These are phyloP conservation scores for Pachypanchax playfairii DNA, from an alignment of 2,113 vertebrate species.

Conservation along the genomic window DNA sequence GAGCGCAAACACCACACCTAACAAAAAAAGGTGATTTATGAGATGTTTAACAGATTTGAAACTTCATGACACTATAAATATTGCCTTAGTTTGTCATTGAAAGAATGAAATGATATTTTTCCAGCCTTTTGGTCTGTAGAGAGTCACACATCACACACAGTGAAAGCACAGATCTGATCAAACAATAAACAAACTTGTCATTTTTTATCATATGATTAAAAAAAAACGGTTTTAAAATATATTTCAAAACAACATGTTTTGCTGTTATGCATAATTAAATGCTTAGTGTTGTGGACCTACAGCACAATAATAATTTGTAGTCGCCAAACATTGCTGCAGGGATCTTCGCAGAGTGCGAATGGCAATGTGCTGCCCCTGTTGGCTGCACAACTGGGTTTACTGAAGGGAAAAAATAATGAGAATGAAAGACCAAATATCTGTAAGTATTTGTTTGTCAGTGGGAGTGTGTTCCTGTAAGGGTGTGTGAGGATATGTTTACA, in stretches of 20 bases:
- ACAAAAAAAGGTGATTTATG: constrained; percentile 31
- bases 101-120: constrained; percentile 18
- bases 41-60: constrained; percentile 38
- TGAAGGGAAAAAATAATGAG: constrained; percentile 64
- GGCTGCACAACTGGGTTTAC: constrained; percentile 41
- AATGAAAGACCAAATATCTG: constrained; percentile 73
- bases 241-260: constrained; percentile 34
- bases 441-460: constrained; percentile 72
- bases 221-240: constrained; percentile 15
- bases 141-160: constrained; percentile 11
- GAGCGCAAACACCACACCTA: constrained; percentile 17
- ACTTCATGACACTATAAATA: constrained; percentile 39
- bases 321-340: constrained; percentile 45
- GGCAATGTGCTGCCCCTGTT: constrained; percentile 41
- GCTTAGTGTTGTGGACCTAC: constrained; percentile 25
- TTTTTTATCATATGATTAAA: not conserved
- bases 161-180: constrained; percentile 9
- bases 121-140: not conserved
- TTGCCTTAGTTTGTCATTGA: constrained; percentile 24
- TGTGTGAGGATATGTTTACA: constrained; percentile 42
- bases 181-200: constrained; percentile 8
- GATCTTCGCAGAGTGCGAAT: constrained; percentile 54
- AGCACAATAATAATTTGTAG: constrained; percentile 34
- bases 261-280: constrained; percentile 41
- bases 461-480: constrained; percentile 54